Percentiles rank a stretch among this genome's conserved stretches.
These are phyloP conservation scores for Telenomus remus DNA, from an alignment of 1,140 invertebrate species.

Conservation along the genomic window DNA sequence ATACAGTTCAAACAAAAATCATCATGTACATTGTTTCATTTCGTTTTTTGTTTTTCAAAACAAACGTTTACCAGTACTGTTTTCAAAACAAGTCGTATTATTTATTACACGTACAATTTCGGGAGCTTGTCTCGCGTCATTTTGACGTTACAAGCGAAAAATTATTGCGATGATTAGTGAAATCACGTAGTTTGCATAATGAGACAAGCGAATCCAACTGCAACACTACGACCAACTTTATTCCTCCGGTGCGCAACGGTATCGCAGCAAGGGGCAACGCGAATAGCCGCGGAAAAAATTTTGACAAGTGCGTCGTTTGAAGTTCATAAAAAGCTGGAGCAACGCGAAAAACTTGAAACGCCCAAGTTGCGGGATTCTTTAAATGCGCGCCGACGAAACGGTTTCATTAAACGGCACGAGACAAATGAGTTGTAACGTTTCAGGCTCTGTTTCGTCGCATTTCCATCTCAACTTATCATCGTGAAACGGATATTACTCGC, in stretches of 20 bases:
- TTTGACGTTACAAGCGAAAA: no score
- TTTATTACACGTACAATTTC: no score
- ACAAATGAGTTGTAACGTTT: conserved; percentile 7
- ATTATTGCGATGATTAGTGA: no score
- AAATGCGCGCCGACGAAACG: conserved; percentile 12
- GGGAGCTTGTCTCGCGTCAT: no score
- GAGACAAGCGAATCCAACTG: background rate
- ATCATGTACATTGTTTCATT: no score
- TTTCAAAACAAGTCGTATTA: no score
- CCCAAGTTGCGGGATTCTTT: conserved; percentile 23
- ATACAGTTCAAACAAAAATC: background rate
- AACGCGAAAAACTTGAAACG: conserved; percentile 2
- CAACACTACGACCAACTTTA: background rate
- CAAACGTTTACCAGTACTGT: no score
- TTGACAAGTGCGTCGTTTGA: conserved; percentile 1
- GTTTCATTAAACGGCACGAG: conserved; percentile 26
- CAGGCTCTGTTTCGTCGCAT: background rate
- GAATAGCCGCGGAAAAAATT: conserved; percentile 1
- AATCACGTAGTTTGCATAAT: background rate
- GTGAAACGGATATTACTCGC: conserved; percentile 12
- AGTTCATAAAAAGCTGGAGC: conserved; percentile 10
- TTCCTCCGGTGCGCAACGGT: no score
- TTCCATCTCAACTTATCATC: conserved; percentile 4
- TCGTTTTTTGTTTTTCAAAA: no score
- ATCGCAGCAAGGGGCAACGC: no score